Conservation (phyloP, 2,113 vertebrate species). For the Macheiramphus alcinus region DNA sequence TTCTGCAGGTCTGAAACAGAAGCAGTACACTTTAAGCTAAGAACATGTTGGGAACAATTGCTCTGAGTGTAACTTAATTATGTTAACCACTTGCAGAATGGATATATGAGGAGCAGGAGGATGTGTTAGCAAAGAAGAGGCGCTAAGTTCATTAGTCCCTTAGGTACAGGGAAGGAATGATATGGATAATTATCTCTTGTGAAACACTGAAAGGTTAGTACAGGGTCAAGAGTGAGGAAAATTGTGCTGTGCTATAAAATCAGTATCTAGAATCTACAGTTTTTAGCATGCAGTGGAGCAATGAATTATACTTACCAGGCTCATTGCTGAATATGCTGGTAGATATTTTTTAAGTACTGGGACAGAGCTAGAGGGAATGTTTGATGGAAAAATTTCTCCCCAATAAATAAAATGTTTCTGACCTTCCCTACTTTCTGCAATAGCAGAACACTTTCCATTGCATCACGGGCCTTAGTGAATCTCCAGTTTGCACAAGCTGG, state of each 20-base stretch:
- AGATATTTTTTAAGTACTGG: neutral
- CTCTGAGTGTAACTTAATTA: neutral
- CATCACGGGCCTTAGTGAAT: neutral
- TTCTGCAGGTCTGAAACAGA: neutral
- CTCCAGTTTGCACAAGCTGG: neutral
- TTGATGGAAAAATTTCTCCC: neutral
- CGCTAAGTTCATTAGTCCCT: neutral
- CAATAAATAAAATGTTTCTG: neutral
- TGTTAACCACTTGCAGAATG: neutral
- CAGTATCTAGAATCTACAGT: neutral
- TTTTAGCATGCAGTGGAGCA: neutral
- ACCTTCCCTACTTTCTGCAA: neutral
- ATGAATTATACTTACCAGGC: neutral
- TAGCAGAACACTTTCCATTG: neutral
- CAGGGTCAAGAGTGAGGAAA: neutral
- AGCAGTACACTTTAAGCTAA: neutral
- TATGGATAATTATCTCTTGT: neutral
- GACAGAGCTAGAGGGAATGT: neutral
- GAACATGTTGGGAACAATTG: neutral
- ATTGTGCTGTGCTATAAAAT: neutral
- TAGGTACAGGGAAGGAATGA: neutral
- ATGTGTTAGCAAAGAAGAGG: neutral
- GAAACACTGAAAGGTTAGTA: neutral
- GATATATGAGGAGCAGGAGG: neutral
- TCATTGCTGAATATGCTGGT: neutral